These are phyloP conservation scores for Micoletzkya japonica DNA, from an alignment of 2,888 invertebrate species.

Conservation along the genomic window DNA sequence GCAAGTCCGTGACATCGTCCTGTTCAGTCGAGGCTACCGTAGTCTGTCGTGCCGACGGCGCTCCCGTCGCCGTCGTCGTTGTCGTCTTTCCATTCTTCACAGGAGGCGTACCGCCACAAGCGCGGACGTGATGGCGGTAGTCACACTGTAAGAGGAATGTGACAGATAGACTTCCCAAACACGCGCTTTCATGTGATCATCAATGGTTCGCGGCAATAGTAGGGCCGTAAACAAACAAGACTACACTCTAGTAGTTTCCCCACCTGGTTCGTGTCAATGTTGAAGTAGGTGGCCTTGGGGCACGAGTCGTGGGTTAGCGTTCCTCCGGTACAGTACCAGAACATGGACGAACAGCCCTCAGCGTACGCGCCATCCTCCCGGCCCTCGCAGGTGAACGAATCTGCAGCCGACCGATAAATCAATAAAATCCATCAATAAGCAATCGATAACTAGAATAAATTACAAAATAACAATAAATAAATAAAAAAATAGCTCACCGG, in stretches of 20 bases:
- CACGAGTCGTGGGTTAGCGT: constrained; percentile 30
- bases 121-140: neutral
- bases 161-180: neutral
- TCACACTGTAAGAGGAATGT: constrained; percentile 10
- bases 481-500: neutral
- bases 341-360: constrained; percentile 34
- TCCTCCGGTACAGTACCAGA: constrained; percentile 32
- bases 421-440: neutral
- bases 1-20: neutral
- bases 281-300: constrained; percentile 32
- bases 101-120: constrained; percentile 2
- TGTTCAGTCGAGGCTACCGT: neutral
- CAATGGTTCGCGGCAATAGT: neutral
- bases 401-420: neutral
- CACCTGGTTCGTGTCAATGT: constrained; percentile 10
- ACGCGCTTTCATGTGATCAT: neutral
- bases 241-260: neutral
- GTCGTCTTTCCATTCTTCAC: neutral
- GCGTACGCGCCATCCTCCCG: constrained; percentile 34
- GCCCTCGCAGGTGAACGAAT: constrained; percentile 14
- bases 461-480: neutral
- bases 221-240: neutral
- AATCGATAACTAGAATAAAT: neutral
- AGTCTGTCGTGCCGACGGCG: neutral
- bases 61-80: neutral